Conservation (phyloP, 1,140 invertebrate species). For the Zeugodacus cucurbitae region DNA sequence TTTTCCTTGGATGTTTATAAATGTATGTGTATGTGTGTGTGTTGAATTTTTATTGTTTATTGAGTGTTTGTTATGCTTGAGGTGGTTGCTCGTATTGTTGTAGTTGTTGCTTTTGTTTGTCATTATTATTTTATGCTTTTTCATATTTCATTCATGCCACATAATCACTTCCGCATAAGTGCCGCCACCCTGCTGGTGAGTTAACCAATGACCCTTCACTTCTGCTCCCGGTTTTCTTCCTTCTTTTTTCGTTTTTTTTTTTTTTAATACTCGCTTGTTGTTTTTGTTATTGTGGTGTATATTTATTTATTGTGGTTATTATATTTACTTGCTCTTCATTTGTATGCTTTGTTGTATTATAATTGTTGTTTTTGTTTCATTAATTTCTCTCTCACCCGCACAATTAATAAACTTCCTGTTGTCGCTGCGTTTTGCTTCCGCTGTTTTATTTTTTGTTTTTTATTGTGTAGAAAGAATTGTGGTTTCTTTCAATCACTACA, state of each 20-base stretch:
- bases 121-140: conserved; percentile 40
- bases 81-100: not conserved
- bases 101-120: not conserved
- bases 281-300: not conserved
- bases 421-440: not conserved
- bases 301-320: conserved; percentile 25
- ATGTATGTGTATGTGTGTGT: not conserved
- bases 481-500: not conserved
- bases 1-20: not conserved
- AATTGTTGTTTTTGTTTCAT: conserved; percentile 1
- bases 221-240: not conserved
- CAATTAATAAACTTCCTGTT: conserved; percentile 25
- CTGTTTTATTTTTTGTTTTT: not conserved
- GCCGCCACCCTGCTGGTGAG: not conserved
- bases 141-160: conserved; percentile 24
- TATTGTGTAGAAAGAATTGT: no score
- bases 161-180: not conserved
- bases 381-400: not conserved
- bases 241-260: not conserved
- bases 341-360: not conserved
- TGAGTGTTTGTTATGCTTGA: not conserved
- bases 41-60: conserved; percentile 9
- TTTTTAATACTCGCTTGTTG: not conserved
- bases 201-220: not conserved
- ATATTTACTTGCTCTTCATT: not conserved